Base-by-base conservation (phyloP, 1,140 invertebrate genomes). In the Penaeus japonicus region DNA sequence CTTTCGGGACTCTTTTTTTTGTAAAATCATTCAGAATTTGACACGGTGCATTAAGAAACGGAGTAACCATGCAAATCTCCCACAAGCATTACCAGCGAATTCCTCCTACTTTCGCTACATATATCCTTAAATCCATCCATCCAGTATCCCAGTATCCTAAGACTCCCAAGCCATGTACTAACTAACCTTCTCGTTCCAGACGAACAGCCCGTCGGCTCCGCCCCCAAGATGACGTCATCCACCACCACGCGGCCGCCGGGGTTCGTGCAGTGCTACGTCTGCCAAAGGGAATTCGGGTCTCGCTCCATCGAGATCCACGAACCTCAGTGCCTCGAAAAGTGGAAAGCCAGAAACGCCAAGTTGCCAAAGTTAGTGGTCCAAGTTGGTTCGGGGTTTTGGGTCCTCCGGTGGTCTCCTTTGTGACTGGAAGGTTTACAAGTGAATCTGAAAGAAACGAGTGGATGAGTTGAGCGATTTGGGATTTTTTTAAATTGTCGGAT, bases 241-340 rank as follows among this genome's bases (percentile, higher is more conserved):
- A 65, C 27, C 15, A 65, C 65, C 83, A 89, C 70, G 78, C 77
- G 83, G 35, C 90, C 90, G 18, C 90, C 90, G 10, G 84, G 85
- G 59, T 90, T 89, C 90, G 93, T 95, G 4, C 93, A 95, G 17
- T 97, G 96, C 92, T 96, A 96, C 91, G 94, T 97, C 59, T 96
- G 95, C 91, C 95, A 95, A 15, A 93, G 95, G 85, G 94, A 96
- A 90, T 97, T 96, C 92, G 96, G 95, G 10, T 94, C 95, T 0
- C 94, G 94, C 89, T 96, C 95, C 47, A 94, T 97, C 82, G 92
- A 92, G n/a, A 96, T 96, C 86, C 96, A 97, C 92, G 95, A 96
- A 91, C 95, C 96, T 1, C 95, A 96, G 90, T 97, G 96, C 91
- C 91, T 97, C 59, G 94, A 95, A 91, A 96, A 96, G 91, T 96